A percentile compares a stretch with the other conserved stretches of the same genome.
Conservation (phyloP, 2,888 invertebrate species). For the Trypoxylon attenuatum region DNA sequence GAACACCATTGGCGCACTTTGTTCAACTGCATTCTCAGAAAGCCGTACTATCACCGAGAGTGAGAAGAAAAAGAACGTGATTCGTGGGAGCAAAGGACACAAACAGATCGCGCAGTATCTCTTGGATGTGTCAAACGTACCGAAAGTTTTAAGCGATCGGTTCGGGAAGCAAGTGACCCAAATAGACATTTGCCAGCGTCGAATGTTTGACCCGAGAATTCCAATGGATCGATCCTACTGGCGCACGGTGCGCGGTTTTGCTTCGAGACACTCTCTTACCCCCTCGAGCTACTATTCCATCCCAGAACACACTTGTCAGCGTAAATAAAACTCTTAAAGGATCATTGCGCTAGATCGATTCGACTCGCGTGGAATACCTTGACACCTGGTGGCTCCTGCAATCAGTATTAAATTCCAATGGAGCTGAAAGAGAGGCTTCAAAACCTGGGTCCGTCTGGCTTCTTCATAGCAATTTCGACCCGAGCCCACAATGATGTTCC, state of each 20-base stretch:
- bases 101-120: constrained; percentile 15
- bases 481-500: constrained; percentile 35
- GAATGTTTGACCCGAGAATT: constrained; percentile 33
- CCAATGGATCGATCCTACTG: constrained; percentile 34
- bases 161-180: constrained; percentile 36
- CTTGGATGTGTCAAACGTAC: constrained; percentile 25
- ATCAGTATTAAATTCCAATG: constrained; percentile 51
- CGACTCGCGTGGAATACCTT: constrained; percentile 18
- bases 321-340: constrained; percentile 36
- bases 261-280: constrained; percentile 13
- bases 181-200: constrained; percentile 29
- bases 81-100: neutral
- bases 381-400: constrained; percentile 44
- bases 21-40: too few species aligned
- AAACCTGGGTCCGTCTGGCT: too few species aligned
- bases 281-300: constrained; percentile 23
- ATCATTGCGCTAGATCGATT: constrained; percentile 29
- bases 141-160: constrained; percentile 42
- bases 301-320: constrained; percentile 13
- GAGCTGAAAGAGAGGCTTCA: constrained; percentile 23
- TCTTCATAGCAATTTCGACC: too few species aligned
- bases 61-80: too few species aligned
- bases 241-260: constrained; percentile 35
- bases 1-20: too few species aligned
- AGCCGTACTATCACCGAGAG: too few species aligned